These are phyloP conservation scores for Eulithis prunata DNA, from an alignment of 2,888 invertebrate species.

Conservation along the genomic window DNA sequence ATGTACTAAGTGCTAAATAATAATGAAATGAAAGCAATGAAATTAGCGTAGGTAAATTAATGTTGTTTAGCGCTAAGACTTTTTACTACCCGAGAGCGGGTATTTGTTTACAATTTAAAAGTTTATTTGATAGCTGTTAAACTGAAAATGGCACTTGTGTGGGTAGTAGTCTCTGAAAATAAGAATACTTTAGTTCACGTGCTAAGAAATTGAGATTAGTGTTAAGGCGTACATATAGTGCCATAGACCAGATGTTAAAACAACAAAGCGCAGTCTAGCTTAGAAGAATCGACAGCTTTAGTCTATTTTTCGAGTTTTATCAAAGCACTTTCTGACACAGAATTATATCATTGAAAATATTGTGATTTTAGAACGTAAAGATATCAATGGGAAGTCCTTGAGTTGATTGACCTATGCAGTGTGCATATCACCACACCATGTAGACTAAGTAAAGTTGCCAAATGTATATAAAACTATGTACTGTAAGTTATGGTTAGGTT, in stretches of 20 bases:
- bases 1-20: slow-evolving; percentile 57
- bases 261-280: slow-evolving; percentile 11
- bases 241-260: slow-evolving; percentile 29
- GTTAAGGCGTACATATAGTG: slow-evolving; percentile 40
- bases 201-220: slow-evolving; percentile 39
- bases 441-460: slow-evolving; percentile 81
- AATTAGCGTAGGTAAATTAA: slow-evolving; percentile 52
- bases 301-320: slow-evolving; percentile 22
- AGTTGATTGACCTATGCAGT: slow-evolving; percentile 69
- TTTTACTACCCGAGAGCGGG: slow-evolving; percentile 27
- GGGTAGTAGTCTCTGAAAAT: neutral
- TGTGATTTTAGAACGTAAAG: slow-evolving; percentile 71
- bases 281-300: slow-evolving; percentile 12
- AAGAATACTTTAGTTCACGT: slow-evolving; percentile 13
- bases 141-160: neutral
- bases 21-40: slow-evolving; percentile 64
- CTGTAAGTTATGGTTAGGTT: slow-evolving; percentile 50
- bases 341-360: slow-evolving; percentile 68
- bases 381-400: slow-evolving; percentile 71
- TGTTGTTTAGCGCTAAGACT: slow-evolving; percentile 45
- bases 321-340: slow-evolving; percentile 36
- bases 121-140: neutral
- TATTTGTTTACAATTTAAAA: slow-evolving; percentile 5
- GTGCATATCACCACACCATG: slow-evolving; percentile 79
- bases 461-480: slow-evolving; percentile 69